Conservation (phyloP, 2,113 vertebrate genomes). For the Lepisosteus oculatus region DNA sequence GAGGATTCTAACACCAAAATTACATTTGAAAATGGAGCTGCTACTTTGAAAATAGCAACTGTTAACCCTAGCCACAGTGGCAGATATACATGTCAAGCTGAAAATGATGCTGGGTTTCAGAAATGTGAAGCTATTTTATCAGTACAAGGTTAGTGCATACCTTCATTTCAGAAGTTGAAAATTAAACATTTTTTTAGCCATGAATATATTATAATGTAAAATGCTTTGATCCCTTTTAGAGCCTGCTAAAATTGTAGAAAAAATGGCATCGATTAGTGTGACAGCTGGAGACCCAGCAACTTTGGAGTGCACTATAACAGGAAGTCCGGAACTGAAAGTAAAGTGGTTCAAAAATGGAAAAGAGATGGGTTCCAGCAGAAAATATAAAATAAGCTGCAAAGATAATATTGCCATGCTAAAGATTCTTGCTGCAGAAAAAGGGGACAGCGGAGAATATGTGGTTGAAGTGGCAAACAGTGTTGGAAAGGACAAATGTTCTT, state of each 20-base stretch:
- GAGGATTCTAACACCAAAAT: constrained; percentile 82
- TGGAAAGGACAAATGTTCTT: constrained; percentile 86
- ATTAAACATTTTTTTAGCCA: constrained; percentile 3
- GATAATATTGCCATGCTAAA: constrained; percentile 86
- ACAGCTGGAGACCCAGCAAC: constrained; percentile 88
- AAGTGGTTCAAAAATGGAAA: constrained; percentile 94
- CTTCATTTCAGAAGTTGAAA: constrained; percentile 4
- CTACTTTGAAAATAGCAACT: constrained; percentile 71
- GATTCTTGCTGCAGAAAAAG: constrained; percentile 83
- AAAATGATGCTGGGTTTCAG: constrained; percentile 93
- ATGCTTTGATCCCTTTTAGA: constrained; percentile 75
- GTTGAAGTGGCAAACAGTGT: constrained; percentile 93
- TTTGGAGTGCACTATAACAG: constrained; percentile 85
- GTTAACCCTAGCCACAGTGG: constrained; percentile 78
- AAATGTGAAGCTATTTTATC: constrained; percentile 85
- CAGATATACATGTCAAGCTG: constrained; percentile 88
- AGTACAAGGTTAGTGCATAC: constrained; percentile 87
- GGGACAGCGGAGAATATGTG: constrained; percentile 86
- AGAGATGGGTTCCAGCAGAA: constrained; percentile 84
- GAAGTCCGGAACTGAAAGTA: constrained; percentile 92
- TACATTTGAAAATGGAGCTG: constrained; percentile 81
- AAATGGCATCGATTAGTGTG: constrained; percentile 87
- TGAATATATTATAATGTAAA: constrained; percentile 28
- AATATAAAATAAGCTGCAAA: constrained; percentile 90
- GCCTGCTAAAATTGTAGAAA: constrained; percentile 88